Base-by-base conservation (phyloP, 2,888 invertebrate species). In the Charanyca ferruginea region DNA sequence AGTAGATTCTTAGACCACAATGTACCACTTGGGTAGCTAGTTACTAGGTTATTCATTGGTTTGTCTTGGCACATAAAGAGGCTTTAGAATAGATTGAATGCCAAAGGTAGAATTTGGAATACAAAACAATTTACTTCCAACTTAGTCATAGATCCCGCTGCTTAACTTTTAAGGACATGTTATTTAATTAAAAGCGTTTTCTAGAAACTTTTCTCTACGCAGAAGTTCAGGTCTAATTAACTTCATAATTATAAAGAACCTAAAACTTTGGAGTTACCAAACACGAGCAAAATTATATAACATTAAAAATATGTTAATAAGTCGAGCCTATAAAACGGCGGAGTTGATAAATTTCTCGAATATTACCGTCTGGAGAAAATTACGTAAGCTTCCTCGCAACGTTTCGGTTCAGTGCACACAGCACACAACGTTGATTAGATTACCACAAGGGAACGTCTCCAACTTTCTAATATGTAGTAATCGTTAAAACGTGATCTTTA, bases 401-500 rank as follows among this genome's bases (percentile, higher is more conserved):
- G 55, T 61, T 66, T 48, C 62, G 53, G 65, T 66, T 71, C 66
- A 77, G 60, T 66, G 70, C 80, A 67, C 63, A 59, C 45, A 64
- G 64, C 69, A 79, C 28, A 77, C 63, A 68, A 63, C 62, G 54
- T 66, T 82, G 77, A 80, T 80, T 82, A 77, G 80, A 79, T 80
- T 77, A 77, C 82, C 73, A 68, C 73, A 79, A 60, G 66, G 57
- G 69, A 76, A 63, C 64, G 66, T 45, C 79, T 59, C 67, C 67
- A 73, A 80, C 64, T 82, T 69, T 65, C 65, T 77, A 63, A 73
- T 73, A 63, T 65, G 72, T 71, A 77, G 58, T 79, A 79, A 79
- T 77, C 74, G 66, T 77, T 71, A 77, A 63, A 80, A 74, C 58
- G 70, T 80, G 66, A 80, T 68, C 73, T 68, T 82, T 80, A 80